Percentiles rank a stretch among this genome's conserved stretches.
These are phyloP conservation scores for Todus mexicanus DNA, from an alignment of 2,797 vertebrate genomes.

Conservation along the genomic window DNA sequence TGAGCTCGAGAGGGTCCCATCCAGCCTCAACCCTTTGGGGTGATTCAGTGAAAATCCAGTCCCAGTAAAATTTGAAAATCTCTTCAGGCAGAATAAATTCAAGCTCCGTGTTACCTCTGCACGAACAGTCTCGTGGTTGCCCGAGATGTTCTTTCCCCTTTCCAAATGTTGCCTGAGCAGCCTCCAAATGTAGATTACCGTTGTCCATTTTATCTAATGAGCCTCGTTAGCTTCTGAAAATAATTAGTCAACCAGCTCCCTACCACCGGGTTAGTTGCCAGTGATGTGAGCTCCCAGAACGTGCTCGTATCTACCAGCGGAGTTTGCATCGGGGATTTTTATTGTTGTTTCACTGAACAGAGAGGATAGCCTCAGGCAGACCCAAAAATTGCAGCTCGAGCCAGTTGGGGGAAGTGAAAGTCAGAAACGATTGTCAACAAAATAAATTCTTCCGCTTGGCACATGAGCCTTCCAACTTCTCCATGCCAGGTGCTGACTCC, in stretches of 20 bases:
- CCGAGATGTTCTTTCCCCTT: background rate
- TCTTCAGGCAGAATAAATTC: background rate
- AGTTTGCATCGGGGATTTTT: background rate
- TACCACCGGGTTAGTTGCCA: background rate
- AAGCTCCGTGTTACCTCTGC: background rate
- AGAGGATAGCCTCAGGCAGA: background rate
- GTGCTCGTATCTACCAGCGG: background rate
- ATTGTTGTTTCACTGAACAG: background rate
- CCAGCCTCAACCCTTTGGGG: background rate
- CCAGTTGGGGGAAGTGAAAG: background rate
- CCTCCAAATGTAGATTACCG: background rate
- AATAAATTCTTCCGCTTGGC: background rate
- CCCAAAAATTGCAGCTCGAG: background rate
- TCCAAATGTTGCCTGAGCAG: background rate
- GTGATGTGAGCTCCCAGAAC: background rate
- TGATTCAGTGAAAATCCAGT: background rate
- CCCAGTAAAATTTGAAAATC: background rate
- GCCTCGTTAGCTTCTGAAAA: background rate
- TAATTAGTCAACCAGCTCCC: background rate
- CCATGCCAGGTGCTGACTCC: background rate
- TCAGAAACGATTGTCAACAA: background rate
- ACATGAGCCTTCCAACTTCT: background rate
- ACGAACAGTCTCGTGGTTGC: background rate
- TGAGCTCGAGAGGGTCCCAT: background rate
- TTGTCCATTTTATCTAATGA: background rate